Base-by-base conservation (phyloP, 1,140 invertebrate genomes). In the Sarcophaga peregrina region DNA sequence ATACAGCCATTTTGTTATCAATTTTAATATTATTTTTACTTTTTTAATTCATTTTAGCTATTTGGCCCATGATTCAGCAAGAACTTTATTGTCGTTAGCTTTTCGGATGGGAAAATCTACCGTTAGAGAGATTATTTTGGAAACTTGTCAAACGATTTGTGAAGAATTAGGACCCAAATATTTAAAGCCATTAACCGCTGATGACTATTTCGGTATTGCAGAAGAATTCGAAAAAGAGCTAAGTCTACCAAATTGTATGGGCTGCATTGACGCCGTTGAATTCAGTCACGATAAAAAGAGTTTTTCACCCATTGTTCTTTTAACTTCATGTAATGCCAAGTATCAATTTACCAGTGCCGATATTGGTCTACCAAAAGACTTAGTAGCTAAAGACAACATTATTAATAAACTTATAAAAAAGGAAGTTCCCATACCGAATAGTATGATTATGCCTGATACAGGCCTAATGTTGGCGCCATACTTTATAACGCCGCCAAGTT, bases 61-160 rank as follows among this genome's bases (percentile, higher is more conserved):
- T 50, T 78, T 78, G 15, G 75, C 75, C 7, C 48, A 78, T 50
- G 75, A 78, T 13, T 50, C 46, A 10, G 47, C 46, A 6, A 48
- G 48, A 17, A 17, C 75, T 9, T 78, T 78, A 25, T 78, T 78
- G 9, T 50, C 47, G 10, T 20, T 78, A 47, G 75, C 75, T 5
- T 78, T 78, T 78, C 75, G 75, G 5, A 50, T 78, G 75, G 75
- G 75, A 11, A 50, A 48, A 50, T 50, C 75, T 5, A 78, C 75
- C 5, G 47, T 78, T 5, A 48, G 75, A 50, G 47, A 48, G 9
- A 78, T 78, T 52, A 52, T 78, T 10, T 50, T 50, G 9, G 75
- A 78, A 25, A 78, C 75, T 52, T 78, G 75, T 48, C 47, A 78
- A 50, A 17, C n/a, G 3, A 78, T 78, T 20, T 50, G 15, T n/a